A percentile compares a stretch with the other conserved stretches of the same genome.
phyloP scores from a whole-genome alignment of 1,140 invertebrate genomes.

The Caerostris darwini region DNA sequence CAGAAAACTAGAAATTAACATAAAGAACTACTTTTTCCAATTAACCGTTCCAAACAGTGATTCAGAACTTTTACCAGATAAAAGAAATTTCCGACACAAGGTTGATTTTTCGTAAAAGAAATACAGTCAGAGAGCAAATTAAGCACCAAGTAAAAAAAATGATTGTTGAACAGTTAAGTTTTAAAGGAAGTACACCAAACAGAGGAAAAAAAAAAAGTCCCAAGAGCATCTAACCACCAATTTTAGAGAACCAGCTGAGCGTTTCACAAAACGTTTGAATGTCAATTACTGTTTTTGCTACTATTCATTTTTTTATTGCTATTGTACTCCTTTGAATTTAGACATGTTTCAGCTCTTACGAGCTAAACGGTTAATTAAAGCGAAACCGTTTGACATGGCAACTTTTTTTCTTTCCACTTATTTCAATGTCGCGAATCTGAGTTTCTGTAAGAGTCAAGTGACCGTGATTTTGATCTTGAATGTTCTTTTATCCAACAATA shows the following conservation, averaged over 20 bases:
- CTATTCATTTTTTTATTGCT: not conserved
- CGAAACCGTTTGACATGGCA: not conserved
- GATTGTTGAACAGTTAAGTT: too few species aligned
- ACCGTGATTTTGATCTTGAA: slow-evolving; percentile 25
- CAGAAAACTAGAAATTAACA: not conserved
- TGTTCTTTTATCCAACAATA: not conserved
- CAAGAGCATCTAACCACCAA: not conserved
- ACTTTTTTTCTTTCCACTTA: too few species aligned
- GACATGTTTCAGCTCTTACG: not conserved
- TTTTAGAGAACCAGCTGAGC: not conserved
- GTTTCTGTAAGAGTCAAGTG: not conserved
- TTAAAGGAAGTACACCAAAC: not conserved
- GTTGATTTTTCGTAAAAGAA: not conserved
- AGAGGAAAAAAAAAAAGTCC: not conserved
- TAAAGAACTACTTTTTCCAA: not conserved
- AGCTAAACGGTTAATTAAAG: slow-evolving; percentile 35
- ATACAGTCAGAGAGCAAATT: not conserved
- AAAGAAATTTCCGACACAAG: not conserved
- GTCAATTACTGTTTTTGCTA: not conserved
- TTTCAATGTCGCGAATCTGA: not conserved
- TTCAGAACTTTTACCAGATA: too few species aligned
- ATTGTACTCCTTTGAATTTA: not conserved
- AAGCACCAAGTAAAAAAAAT: not conserved
- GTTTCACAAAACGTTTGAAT: not conserved
- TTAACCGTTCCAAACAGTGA: too few species aligned